phyloP scores from a whole-genome alignment of 1,140 invertebrate genomes.

The Bombus polaris region DNA sequence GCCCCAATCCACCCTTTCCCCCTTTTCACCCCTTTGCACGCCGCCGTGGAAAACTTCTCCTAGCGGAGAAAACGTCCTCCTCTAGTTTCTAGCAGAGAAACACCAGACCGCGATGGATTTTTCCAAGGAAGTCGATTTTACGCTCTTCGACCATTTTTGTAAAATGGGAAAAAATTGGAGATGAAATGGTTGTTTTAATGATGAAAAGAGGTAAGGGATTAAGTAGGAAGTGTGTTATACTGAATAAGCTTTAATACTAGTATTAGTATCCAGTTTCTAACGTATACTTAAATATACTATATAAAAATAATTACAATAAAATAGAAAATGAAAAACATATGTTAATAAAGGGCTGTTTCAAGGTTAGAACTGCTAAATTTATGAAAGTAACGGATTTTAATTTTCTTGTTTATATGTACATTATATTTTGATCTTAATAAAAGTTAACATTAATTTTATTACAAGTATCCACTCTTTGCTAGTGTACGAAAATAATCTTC shows the following conservation, averaged over 20 bases:
- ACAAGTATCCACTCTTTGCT: background rate
- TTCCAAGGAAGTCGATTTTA: background rate
- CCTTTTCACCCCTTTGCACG: constrained; percentile 32
- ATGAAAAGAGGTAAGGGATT: too few relatives aligned
- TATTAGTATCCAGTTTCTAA: background rate
- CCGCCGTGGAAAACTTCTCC: constrained; percentile 57
- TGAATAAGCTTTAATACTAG: too few relatives aligned
- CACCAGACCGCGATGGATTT: background rate
- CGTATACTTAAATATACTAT: background rate
- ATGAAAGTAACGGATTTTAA: background rate
- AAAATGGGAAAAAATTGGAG: background rate
- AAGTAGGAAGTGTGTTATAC: too few relatives aligned
- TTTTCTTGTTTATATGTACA: background rate
- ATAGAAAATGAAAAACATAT: background rate
- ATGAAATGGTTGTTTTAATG: background rate
- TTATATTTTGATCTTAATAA: background rate
- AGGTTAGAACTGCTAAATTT: background rate
- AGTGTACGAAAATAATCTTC: background rate
- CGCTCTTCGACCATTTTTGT: background rate
- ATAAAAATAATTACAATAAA: background rate
- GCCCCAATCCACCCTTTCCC: constrained; percentile 20
- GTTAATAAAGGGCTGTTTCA: background rate
- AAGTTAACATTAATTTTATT: background rate
- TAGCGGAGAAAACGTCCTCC: background rate
- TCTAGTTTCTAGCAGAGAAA: constrained; percentile 13